Evolutionary conservation across 2,888 invertebrate genomes (phyloP), one percentile per base, ranked within the genome.

Genomic region (Deroplatys truncata): DNA sequence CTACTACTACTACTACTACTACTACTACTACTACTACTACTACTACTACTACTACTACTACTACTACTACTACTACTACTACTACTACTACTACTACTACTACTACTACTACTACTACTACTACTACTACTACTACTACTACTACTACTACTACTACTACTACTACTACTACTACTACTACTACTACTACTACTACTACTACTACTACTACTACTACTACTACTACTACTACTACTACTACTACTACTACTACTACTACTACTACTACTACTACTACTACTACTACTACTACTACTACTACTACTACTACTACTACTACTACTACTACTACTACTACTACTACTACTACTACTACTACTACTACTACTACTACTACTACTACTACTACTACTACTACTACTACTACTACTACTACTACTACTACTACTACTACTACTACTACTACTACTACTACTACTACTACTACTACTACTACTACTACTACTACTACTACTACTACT

Each of bases 281-380:
- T 86, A 29, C 86, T 86, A 29, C 86, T 86, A 29, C 86, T 86
- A 29, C 86, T 86, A 29, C 86, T 86, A 84, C 49, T 29, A 86
- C 86, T 86, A 86, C 86, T 86, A 86, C 86, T 86, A 86, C 86
- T 86, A 86, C 86, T 86, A 86, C 86, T 86, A 86, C 86, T 49
- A 86, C 86, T 86, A 86, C 86, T 86, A 86, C 86, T 86, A 86
- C 86, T 86, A 86, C 86, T 86, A 86, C 86, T 86, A 86, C 86
- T 86, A 86, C 86, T 86, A 86, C 86, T 86, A 86, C 86, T 86
- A 86, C 86, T 86, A 86, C 86, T 86, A 86, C 86, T 86, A 86
- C 86, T 86, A 86, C 86, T 86, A 86, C 86, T 86, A 86, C 86
- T 86, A 86, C 86, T 86, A 86, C 86, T 86, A 86, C 86, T 86